These are phyloP conservation scores for Chloroceryle inda DNA, from an alignment of 2,797 vertebrate genomes.

Conservation along the genomic window DNA sequence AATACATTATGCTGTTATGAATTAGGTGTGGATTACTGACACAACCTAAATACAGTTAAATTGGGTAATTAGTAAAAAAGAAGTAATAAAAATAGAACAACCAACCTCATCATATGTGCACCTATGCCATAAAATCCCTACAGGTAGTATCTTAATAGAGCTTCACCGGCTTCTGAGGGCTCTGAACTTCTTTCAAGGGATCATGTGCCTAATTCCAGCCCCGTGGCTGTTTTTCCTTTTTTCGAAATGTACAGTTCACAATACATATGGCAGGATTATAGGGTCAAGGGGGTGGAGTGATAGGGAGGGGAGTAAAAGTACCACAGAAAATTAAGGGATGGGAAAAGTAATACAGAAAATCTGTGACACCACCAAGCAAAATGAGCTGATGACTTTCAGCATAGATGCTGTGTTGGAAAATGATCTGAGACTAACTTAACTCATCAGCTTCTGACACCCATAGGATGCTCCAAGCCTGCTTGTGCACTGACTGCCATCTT, in stretches of 20 bases:
- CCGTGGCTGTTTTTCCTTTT: background rate
- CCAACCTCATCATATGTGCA: background rate
- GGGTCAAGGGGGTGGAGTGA: background rate
- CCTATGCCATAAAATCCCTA: background rate
- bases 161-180: background rate
- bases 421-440: rapidly evolving
- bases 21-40: background rate
- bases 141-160: background rate
- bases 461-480: background rate
- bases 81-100: background rate
- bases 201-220: background rate
- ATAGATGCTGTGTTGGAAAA: background rate
- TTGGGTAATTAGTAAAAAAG: background rate
- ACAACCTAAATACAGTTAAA: background rate
- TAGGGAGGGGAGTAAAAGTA: background rate
- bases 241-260: background rate
- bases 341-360: background rate
- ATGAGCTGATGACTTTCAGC: background rate
- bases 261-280: background rate
- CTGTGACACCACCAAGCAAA: background rate
- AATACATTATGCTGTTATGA: background rate
- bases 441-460: background rate
- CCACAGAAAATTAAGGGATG: background rate
- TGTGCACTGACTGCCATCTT: background rate
- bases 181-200: background rate